phyloP scores from a whole-genome alignment of 2,888 invertebrate species.

The Plebejus anna region DNA sequence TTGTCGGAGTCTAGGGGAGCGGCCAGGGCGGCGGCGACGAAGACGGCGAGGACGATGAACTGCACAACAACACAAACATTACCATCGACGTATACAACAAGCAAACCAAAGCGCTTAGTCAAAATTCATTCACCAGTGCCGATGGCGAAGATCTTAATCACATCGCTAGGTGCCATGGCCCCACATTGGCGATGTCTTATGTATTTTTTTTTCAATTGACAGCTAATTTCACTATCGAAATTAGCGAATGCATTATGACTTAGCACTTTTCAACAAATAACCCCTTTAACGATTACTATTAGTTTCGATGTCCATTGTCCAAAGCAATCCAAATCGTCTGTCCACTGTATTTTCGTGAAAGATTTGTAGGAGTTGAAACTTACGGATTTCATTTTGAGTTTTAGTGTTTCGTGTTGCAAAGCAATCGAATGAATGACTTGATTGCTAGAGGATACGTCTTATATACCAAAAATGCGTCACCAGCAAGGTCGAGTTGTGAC shows the following conservation, averaged over 20 bases:
- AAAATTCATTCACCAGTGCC: neutral
- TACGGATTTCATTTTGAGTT: constrained; percentile 74
- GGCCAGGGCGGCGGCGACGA: constrained; percentile 54
- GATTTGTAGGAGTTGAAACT: constrained; percentile 43
- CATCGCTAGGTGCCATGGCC: neutral
- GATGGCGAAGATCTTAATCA: no score
- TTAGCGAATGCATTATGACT: neutral
- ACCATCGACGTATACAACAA: neutral
- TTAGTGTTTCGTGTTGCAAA: constrained; percentile 50
- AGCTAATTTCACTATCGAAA: neutral
- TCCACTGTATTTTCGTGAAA: neutral
- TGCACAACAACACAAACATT: constrained; percentile 39
- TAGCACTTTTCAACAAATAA: neutral
- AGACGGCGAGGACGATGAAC: constrained; percentile 66
- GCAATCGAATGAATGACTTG: constrained; percentile 67
- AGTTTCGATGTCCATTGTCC: neutral
- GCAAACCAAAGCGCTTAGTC: neutral
- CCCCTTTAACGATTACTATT: neutral
- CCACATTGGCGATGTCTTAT: neutral
- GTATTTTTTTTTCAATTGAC: neutral
- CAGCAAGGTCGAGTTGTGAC: constrained; percentile 69
- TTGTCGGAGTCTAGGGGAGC: constrained; percentile 48
- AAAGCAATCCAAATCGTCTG: neutral
- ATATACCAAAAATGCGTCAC: constrained; percentile 53
- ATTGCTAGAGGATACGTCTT: constrained; percentile 46